Evolutionary conservation across 2,113 vertebrate species (phyloP), one percentile per base, ranked within the genome.

Genomic region (Phylloscopus trochilus): DNA sequence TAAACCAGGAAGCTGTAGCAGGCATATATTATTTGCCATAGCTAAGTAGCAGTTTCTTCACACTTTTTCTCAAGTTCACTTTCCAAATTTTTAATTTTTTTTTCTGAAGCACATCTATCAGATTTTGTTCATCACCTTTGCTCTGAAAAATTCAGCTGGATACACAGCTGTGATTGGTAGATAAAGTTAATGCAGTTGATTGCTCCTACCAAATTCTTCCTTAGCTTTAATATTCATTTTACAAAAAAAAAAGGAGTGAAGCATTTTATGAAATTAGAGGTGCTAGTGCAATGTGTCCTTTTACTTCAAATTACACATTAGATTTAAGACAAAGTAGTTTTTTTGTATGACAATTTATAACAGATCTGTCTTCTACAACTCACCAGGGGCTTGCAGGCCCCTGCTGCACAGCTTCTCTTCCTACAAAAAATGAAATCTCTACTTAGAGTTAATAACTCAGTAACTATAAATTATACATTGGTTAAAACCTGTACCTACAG

Each of bases 71-170:
- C 62, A 64, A 31, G 14, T 64, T 64, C 20, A 43, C 75, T 97
- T 97, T 99, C 99, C 69, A 99, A 92, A 82, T 95, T 98, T 69
- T 98, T 98, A 91, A 98, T 97, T 97, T 98, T 98, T 98, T 99
- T 97, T 98, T 99, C 95, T 99, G 99, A 77, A 99, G 98, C 91
- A 97, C 97, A 81, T 99, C 99, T 26, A 98, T 81, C 64, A 97
- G 91, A 58, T 87, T 97, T 67, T 98, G 98, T 64, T 98, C 63
- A 89, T 98, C 97, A 83, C 96, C 41, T 93, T 98, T 99, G 92
- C 87, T 97, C 99, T 99, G 95, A 86, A 97, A 98, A 96, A 95
- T 66, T 87, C 59, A 63, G 59, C 23, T 63, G 37, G 46, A 63
- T 27, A 41, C 75, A 41, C 8, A 41, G 59, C 19, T 78, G 47